Evolutionary conservation across 92 coral and sea anemone genomes (phyloP), one percentile per base, ranked within the genome.

Genomic region (Phenganax stokvisi): DNA sequence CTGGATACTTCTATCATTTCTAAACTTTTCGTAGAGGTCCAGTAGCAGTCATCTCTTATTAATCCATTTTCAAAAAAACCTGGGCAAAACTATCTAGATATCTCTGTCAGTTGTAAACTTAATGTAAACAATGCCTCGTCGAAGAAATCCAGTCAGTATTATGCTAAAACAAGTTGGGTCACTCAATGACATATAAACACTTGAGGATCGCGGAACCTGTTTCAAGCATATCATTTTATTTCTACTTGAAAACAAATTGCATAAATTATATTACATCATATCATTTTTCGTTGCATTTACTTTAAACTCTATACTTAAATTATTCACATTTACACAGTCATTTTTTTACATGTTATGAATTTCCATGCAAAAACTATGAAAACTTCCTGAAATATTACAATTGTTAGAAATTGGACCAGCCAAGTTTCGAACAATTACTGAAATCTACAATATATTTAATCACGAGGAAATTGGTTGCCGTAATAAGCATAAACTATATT

Each of bases 161-260:
- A 37, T 37, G 47, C 2, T 37, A 37, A 37, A 66, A 25, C 47
- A 13, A 66, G 31, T 66, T 12, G 51, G 67, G 67, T 61, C 67
- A 61, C n/a, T n/a, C 73, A 68, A 68, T 30, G 54, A 17, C 37
- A 20, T 6, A 28, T 29, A 68, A 68, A 68, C 73, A 68, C 73
- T 68, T 68, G 53, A 68, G 47, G 29, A 10, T 68, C 31, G 13
- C 73, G 73, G 73, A 28, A 68, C 12, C 3, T 11, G 7, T 3
- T 68, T 68, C 16, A 53, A 9, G 0, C 73, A 30, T 20, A 30
- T 68, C n/a, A 28, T 5, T 30, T 30, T 68, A 12, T 68, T 68
- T 68, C 73, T 10, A 37, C 73, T 68, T 68, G 47, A 30, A 30
- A 16, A 30, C 47, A 37, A 37, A 37, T 37, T 28, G n/a, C 73